These are phyloP conservation scores for Dichetophora obliterata DNA, from an alignment of 2,888 invertebrate genomes.

Conservation along the genomic window DNA sequence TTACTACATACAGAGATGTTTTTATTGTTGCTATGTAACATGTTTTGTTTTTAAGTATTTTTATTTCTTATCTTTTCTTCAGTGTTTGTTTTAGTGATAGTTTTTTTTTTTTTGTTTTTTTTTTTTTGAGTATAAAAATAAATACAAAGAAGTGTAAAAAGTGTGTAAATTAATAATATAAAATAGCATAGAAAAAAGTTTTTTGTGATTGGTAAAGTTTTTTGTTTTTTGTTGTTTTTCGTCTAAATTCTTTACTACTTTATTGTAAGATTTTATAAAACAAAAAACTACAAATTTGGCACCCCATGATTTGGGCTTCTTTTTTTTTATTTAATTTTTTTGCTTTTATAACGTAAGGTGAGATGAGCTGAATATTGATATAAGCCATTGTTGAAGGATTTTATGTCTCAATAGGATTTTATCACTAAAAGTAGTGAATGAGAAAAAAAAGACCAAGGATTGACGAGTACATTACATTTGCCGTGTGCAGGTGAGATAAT, in stretches of 20 bases:
- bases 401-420: too few relatives aligned
- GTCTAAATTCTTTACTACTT: constrained; percentile 34
- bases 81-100: not conserved
- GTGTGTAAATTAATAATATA: constrained; percentile 35
- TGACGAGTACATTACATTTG: too few relatives aligned
- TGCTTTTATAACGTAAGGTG: too few relatives aligned
- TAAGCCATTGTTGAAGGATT: too few relatives aligned
- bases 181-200: constrained; percentile 29
- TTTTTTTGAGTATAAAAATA: constrained; percentile 18
- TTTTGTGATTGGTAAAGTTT: not conserved
- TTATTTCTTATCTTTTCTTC: not conserved
- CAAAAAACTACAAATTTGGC: constrained; percentile 36
- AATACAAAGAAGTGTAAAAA: constrained; percentile 26
- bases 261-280: constrained; percentile 15
- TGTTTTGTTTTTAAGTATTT: not conserved
- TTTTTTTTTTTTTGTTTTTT: not conserved
- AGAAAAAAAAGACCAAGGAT: too few relatives aligned
- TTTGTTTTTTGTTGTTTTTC: constrained; percentile 25
- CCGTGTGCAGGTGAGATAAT: too few relatives aligned
- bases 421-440: too few relatives aligned
- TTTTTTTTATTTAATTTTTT: too few relatives aligned
- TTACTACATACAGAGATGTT: constrained; percentile 1
- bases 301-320: not conserved
- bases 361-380: too few relatives aligned
- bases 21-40: not conserved